phyloP scores from a whole-genome alignment of 2,113 vertebrate genomes.

The Rutilus rutilus region DNA sequence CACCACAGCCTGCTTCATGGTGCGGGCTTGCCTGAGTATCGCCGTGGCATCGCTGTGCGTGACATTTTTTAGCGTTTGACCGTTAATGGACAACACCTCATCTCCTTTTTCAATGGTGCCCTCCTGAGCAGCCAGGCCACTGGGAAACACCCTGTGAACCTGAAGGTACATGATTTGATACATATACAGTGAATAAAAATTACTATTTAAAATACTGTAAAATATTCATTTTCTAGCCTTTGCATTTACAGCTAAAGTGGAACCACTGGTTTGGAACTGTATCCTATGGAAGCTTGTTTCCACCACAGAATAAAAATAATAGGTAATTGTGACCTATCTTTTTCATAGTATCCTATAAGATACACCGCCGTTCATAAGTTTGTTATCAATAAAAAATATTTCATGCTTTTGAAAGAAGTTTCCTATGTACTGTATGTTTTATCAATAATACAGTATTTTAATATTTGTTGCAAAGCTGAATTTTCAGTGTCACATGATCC shows the following conservation, averaged over 20 bases:
- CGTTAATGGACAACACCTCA: conserved; percentile 93
- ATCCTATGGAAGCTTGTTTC: too few relatives aligned
- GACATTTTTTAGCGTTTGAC: conserved; percentile 84
- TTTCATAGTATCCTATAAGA: too few relatives aligned
- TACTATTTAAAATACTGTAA: not conserved
- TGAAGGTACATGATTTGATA: conserved; percentile 56
- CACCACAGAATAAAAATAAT: too few relatives aligned
- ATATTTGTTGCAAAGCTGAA: too few relatives aligned
- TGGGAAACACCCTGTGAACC: conserved; percentile 92
- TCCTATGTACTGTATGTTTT: too few relatives aligned
- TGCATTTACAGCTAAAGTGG: not conserved
- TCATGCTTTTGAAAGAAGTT: not conserved
- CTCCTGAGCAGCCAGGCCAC: conserved; percentile 87
- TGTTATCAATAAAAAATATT: too few relatives aligned
- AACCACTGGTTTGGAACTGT: not conserved
- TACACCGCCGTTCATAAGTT: too few relatives aligned
- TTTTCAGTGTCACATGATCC: not conserved
- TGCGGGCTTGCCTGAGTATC: conserved; percentile 84
- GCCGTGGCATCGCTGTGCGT: conserved; percentile 83
- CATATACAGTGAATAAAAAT: not conserved
- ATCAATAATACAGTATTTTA: not conserved
- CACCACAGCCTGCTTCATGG: conserved; percentile 84
- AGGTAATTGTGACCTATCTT: too few relatives aligned
- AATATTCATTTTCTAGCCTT: not conserved
- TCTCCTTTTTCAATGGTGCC: conserved; percentile 93